A percentile compares a stretch with the other conserved stretches of the same genome.
Evolutionary conservation across 2,797 vertebrate genomes (phyloP).

Genomic region (Neoniphon sammara): DNA sequence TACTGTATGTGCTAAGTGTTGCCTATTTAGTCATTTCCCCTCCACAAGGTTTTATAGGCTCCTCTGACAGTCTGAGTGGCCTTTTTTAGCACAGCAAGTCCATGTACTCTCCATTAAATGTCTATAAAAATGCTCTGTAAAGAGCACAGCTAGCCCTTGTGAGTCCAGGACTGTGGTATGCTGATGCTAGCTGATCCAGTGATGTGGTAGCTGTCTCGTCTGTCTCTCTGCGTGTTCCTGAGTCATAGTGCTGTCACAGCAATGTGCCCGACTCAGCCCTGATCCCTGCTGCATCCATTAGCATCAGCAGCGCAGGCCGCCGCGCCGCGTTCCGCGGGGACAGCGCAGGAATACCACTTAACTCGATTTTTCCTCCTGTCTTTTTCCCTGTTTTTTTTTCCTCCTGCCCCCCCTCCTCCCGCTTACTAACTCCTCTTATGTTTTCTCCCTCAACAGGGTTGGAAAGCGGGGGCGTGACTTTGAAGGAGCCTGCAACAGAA

Average conservation of each 20-base stretch:
- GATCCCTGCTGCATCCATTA: slow-evolving; percentile 52
- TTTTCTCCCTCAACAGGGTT: slow-evolving; percentile 84
- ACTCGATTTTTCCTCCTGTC: slow-evolving; percentile 51
- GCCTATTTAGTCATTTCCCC: slow-evolving; percentile 21
- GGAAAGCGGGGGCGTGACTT: slow-evolving; percentile 89
- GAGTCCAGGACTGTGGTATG: slow-evolving; percentile 24
- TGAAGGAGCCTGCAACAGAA: slow-evolving; percentile 88
- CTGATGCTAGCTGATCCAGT: slow-evolving; percentile 37
- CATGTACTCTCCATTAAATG: slow-evolving; percentile 55
- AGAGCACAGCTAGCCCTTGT: slow-evolving; percentile 18
- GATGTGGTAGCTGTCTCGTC: slow-evolving; percentile 19
- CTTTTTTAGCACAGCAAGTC: slow-evolving; percentile 41
- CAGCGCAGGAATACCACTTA: slow-evolving; percentile 61
- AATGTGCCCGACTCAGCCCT: slow-evolving; percentile 6
- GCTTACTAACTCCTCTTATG: slow-evolving; percentile 40
- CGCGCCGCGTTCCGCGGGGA: slow-evolving; percentile 22
- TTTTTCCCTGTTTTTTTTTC: slow-evolving; percentile 3
- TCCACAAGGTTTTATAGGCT: slow-evolving; percentile 33
- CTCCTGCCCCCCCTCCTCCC: too few species aligned
- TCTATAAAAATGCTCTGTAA: slow-evolving; percentile 49
- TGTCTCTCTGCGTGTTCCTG: slow-evolving; percentile 3
- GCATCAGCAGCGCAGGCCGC: not conserved
- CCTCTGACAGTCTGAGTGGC: slow-evolving; percentile 33
- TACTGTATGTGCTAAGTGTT: slow-evolving; percentile 10
- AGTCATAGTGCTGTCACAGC: slow-evolving; percentile 39